Percentiles rank a stretch among this genome's conserved stretches.
Evolutionary conservation across 2,797 vertebrate genomes (phyloP).

Genomic region (Melanogrammus aeglefinus): DNA sequence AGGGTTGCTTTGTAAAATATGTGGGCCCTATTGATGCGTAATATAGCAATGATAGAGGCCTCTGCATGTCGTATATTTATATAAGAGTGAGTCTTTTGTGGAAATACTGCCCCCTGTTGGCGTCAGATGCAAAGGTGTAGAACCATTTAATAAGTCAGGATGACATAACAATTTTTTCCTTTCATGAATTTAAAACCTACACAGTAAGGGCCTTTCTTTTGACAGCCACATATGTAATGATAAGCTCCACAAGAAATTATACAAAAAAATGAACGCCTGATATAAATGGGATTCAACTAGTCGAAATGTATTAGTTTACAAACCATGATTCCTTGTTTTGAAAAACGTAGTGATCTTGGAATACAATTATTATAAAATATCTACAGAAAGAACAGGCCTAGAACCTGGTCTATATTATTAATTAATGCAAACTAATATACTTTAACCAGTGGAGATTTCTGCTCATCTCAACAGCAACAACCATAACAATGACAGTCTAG

Average conservation of each 20-base stretch:
- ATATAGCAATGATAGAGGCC: not conserved
- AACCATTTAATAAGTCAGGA: not conserved
- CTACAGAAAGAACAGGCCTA: not conserved
- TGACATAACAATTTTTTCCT: not conserved
- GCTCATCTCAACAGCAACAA: not conserved
- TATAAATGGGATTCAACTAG: not conserved
- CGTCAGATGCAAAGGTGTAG: constrained; percentile 9
- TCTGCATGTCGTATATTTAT: not conserved
- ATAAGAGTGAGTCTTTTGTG: constrained; percentile 23
- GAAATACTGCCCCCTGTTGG: constrained; percentile 59
- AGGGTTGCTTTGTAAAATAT: not conserved
- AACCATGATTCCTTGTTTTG: not conserved
- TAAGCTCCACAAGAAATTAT: not conserved
- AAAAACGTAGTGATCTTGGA: not conserved
- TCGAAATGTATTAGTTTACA: not conserved
- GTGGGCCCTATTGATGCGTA: not conserved
- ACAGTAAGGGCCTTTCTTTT: not conserved
- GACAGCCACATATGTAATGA: not conserved
- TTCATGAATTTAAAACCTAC: not conserved
- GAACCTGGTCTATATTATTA: not conserved
- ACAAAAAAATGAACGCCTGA: not conserved
- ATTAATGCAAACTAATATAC: not conserved
- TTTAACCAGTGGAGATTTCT: not conserved
- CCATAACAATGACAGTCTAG: not conserved
- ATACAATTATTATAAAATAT: not conserved